A percentile compares a stretch with the other conserved stretches of the same genome.
These are phyloP conservation scores for Scyliorhinus canicula DNA, from an alignment of 2,797 vertebrate species.

Conservation along the genomic window DNA sequence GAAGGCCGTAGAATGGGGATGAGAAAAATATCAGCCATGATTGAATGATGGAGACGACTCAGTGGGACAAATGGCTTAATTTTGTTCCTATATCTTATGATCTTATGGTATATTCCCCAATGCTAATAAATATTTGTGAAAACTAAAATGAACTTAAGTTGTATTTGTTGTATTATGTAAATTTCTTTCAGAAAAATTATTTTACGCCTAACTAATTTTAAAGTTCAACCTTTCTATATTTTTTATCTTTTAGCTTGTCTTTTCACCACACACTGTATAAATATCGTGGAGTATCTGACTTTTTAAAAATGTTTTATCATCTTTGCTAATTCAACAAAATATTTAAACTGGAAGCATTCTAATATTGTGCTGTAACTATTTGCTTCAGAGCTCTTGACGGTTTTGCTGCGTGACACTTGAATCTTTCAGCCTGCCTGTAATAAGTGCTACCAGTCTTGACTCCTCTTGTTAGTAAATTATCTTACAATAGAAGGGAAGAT, in stretches of 20 bases:
- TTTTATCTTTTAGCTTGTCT: not conserved
- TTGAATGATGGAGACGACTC: too few species aligned
- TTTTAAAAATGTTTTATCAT: not conserved
- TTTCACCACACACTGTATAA: not conserved
- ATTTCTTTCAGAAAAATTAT: not conserved
- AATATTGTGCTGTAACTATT: not conserved
- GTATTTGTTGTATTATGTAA: not conserved
- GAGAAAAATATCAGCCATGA: too few species aligned
- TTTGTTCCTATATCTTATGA: too few species aligned
- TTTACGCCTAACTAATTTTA: not conserved
- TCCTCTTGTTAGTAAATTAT: not conserved
- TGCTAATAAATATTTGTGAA: not conserved
- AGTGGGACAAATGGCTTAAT: too few species aligned
- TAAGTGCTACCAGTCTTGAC: not conserved
- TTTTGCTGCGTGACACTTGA: not conserved
- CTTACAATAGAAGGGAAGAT: not conserved
- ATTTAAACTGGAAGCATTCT: not conserved
- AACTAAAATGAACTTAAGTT: not conserved
- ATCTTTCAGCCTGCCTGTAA: not conserved
- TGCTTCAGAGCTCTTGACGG: not conserved
- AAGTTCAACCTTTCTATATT: not conserved
- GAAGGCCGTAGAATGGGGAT: too few species aligned
- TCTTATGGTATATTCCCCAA: too few species aligned
- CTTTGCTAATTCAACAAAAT: not conserved
- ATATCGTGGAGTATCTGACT: not conserved